These are phyloP conservation scores for Theocolax elegans DNA, from an alignment of 1,140 invertebrate species.

Conservation along the genomic window DNA sequence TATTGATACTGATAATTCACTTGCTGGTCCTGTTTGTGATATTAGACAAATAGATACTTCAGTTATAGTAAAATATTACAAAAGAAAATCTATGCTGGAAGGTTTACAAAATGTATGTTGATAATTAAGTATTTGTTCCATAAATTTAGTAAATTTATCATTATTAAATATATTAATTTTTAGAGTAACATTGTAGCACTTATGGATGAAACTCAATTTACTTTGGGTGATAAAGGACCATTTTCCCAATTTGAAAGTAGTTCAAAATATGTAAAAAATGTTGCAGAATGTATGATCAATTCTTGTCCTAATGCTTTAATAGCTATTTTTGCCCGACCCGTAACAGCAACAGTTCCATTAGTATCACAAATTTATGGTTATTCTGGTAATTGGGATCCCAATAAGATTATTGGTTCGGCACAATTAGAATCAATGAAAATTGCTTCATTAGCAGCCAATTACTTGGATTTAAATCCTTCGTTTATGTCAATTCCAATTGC, in stretches of 20 bases:
- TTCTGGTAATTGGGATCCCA: constrained; percentile 50
- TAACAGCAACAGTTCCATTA: constrained; percentile 55
- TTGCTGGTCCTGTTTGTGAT: constrained; percentile 46
- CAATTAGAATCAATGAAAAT: constrained; percentile 53
- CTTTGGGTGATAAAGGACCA: constrained; percentile 38
- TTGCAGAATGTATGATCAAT: constrained; percentile 49
- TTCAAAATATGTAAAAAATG: constrained; percentile 49
- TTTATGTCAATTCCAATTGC: constrained; percentile 54
- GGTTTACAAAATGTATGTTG: constrained; percentile 49
- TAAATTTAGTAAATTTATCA: not conserved
- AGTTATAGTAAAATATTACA: constrained; percentile 51
- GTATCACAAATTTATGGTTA: constrained; percentile 55
- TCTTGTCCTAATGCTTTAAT: constrained; percentile 52
- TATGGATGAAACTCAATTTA: constrained; percentile 55
- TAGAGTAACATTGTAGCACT: constrained; percentile 58
- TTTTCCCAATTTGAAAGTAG: constrained; percentile 47
- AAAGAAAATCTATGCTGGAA: constrained; percentile 45
- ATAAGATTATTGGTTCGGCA: constrained; percentile 56
- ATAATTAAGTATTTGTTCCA: constrained; percentile 23
- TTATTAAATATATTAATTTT: constrained; percentile 28
- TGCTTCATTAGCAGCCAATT: constrained; percentile 49
- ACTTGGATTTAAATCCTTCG: constrained; percentile 54
- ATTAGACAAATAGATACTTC: constrained; percentile 53
- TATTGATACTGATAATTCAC: constrained; percentile 50
- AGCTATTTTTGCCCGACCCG: constrained; percentile 55